Evolutionary conservation across 2,797 vertebrate genomes (phyloP), one percentile per base, ranked within the genome.

Genomic region (Myoxocephalus aenaeus): DNA sequence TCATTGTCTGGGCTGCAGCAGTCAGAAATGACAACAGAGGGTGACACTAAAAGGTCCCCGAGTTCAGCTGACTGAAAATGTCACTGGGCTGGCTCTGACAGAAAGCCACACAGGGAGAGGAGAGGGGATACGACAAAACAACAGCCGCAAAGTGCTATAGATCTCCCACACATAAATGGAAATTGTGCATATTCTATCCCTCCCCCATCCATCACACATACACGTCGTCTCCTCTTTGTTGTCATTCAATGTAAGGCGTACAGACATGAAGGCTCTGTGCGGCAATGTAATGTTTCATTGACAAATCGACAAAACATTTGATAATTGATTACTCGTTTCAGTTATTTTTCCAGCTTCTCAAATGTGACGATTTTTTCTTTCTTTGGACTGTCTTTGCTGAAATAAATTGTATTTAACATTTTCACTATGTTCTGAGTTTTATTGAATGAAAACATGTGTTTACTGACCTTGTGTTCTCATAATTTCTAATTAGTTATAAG

Each of bases 21-120:
- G 93, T 92, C 89, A 88, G 82, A 89, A 87, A 89, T 91, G 92
- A 92, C 93, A 94, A 92, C 89, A 89, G 79, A 89, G 85, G 89
- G 87, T 90, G 91, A 93, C 92, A 90, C 82, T 76, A 77, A 90
- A 89, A 91, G 91, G 92, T 91, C 89, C 70, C 64, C 0, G 75
- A 87, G 91, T 92, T 93, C 92, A 92, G 92, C 88, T 82, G 87
- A 85, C 82, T 86, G 87, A 80, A 91, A 93, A 92, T 90, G 91
- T 93, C 89, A 93, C 73, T 46, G 44, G 82, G 72, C 62, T 73
- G 79, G 18, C 79, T 87, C 77, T 86, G 91, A 92, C 87, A 91
- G 89, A 87, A 88, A 4, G 77, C 64, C 84, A 86, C 79, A 78
- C 67, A 56, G 54, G 57, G 72, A 77, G 79, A 65, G 44, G 51